phyloP scores from a whole-genome alignment of 92 coral and sea anemone species.

The Montipora capitata region DNA sequence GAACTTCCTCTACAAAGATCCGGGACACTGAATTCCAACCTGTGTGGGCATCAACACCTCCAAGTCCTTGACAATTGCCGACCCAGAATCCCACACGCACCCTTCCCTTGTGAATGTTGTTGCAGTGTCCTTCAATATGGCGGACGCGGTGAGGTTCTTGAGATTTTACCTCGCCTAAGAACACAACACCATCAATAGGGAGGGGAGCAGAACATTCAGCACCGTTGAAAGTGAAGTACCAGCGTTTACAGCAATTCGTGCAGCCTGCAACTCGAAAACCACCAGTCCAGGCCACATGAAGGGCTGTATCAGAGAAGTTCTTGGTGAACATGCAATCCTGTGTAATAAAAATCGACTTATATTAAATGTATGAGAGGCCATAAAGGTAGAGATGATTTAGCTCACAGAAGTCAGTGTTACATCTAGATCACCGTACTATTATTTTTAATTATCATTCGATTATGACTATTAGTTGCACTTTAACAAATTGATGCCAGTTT shows the following conservation, averaged over 20 bases:
- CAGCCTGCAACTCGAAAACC: background rate
- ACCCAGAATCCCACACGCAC: slow-evolving; percentile 21
- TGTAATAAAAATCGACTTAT: background rate
- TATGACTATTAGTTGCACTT: too few relatives aligned
- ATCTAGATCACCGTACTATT: too few relatives aligned
- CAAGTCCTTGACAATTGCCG: background rate
- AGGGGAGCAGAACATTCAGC: slow-evolving; percentile 2
- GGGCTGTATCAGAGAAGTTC: background rate
- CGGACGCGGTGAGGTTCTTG: background rate
- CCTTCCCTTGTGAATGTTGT: slow-evolving; percentile 8
- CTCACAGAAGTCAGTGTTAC: too few relatives aligned
- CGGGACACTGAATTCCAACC: slow-evolving; percentile 16
- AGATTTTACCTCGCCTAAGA: background rate
- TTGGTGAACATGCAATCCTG: background rate
- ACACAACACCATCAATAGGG: slow-evolving; percentile 8
- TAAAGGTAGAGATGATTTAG: too few relatives aligned
- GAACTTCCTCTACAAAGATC: slow-evolving; percentile 16
- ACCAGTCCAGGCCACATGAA: slow-evolving; percentile 10
- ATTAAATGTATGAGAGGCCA: too few relatives aligned
- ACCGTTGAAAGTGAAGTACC: slow-evolving; percentile 4
- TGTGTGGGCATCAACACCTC: background rate
- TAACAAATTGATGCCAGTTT: too few relatives aligned
- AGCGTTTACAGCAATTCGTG: background rate
- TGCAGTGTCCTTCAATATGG: slow-evolving; percentile 18
- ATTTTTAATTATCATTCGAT: too few relatives aligned